Evolutionary conservation across 2,797 vertebrate genomes (phyloP).

Genomic region (Danio choprae): DNA sequence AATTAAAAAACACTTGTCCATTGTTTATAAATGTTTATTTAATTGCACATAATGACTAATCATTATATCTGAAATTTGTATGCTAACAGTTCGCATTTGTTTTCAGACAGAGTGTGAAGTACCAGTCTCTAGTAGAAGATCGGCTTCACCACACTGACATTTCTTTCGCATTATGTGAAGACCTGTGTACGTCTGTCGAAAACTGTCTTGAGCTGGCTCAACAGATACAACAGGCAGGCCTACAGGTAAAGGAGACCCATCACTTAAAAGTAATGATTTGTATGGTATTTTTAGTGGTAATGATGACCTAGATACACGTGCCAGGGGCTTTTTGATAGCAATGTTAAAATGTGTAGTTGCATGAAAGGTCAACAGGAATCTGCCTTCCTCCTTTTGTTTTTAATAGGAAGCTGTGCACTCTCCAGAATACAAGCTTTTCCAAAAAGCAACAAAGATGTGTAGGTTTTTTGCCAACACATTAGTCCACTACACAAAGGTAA

Average conservation of each 20-base stretch:
- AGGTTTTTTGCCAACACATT: slow-evolving; percentile 95
- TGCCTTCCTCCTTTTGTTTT: slow-evolving; percentile 44
- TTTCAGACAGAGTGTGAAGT: slow-evolving; percentile 89
- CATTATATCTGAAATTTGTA: background rate
- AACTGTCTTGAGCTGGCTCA: slow-evolving; percentile 87
- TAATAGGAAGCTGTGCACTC: slow-evolving; percentile 82
- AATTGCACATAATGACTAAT: background rate
- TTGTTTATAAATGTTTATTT: background rate
- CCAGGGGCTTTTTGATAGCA: background rate
- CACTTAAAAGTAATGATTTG: background rate
- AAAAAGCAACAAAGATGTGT: slow-evolving; percentile 92
- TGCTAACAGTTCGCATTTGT: slow-evolving; percentile 26
- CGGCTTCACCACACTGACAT: slow-evolving; percentile 88
- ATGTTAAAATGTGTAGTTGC: background rate
- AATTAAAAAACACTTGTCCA: background rate
- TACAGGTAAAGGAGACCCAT: slow-evolving; percentile 76
- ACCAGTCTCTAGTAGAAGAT: slow-evolving; percentile 85
- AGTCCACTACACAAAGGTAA: slow-evolving; percentile 94
- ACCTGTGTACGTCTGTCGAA: slow-evolving; percentile 82
- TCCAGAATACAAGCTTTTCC: slow-evolving; percentile 86
- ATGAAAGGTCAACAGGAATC: slow-evolving; percentile 15
- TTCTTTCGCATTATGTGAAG: slow-evolving; percentile 82
- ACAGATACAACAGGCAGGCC: slow-evolving; percentile 78
- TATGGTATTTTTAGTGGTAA: background rate
- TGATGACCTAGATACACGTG: background rate